Base-by-base conservation (phyloP, 2,888 invertebrate genomes). In the Euplexia lucipara region DNA sequence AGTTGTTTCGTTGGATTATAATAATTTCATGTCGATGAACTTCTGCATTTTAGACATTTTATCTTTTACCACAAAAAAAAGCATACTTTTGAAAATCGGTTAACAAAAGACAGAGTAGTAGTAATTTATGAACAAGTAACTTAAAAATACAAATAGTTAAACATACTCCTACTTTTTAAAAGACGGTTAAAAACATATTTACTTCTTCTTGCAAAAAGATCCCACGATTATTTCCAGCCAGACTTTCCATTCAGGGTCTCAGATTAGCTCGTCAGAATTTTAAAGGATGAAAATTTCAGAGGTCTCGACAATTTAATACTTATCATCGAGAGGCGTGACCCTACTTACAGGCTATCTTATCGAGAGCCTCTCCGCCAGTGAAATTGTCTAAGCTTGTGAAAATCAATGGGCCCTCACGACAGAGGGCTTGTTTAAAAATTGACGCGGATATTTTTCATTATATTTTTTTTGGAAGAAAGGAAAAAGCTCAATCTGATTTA, bases 341-440 rank as follows among this genome's bases (percentile, higher is more conserved):
- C 77, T 76, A 61, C 76, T 75, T 78, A 69, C n/a, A 57, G 64
- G 69, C 57, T 57, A 75, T 72, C 71, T 76, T 76, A 77, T 70
- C 71, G 56, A 74, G 77, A 47, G 59, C 14, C 61, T 56, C 77
- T 70, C 52, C 34, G 26, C 49, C 56, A 71, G 52, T 77, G 62
- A 79, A 79, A 79, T 77, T 79, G 77, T 56, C 74, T 68, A 70
- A 77, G 75, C 79, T 69, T 75, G 66, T 79, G 77, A 68, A 76
- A 79, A 79, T 75, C 79, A 79, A 79, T 77, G 79, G 53, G 4
- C 44, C 67, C 67, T 66, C 26, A 54, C 16, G 12, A 7, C 52
- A 64, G 66, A 59, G 75, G 20, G 66, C 41, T 49, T 42, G 34
- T 20, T 48, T 3, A 16, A 20, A 49, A 59, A 53, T 51, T 32